Conservation (phyloP, 64 coral and sea anemone species). For the Montipora cactus region DNA sequence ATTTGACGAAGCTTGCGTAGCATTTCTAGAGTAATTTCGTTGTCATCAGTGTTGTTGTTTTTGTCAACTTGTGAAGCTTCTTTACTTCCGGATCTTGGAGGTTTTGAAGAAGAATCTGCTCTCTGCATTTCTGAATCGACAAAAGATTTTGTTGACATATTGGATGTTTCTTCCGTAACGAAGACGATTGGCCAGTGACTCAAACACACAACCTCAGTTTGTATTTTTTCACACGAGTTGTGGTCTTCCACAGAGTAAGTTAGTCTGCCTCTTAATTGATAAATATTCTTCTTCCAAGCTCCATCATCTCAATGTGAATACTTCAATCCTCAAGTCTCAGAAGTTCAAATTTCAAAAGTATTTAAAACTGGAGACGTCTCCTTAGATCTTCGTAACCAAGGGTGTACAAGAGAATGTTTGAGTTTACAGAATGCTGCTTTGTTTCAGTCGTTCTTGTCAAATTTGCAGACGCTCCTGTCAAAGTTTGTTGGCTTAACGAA, state of each 20-base stretch:
- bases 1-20: conserved; percentile 20
- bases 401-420: conserved; percentile 38
- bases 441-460: conserved; percentile 3
- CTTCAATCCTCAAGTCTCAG: background rate
- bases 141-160: background rate
- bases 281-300: background rate
- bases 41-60: background rate
- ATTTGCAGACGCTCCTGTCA: conserved; percentile 12
- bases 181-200: background rate
- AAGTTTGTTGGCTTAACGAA: background rate
- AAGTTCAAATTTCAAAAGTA: background rate
- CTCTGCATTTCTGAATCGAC: background rate
- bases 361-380: background rate
- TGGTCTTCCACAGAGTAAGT: background rate
- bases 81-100: background rate
- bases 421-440: conserved; percentile 7
- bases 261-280: background rate
- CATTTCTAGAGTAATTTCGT: background rate
- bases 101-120: background rate
- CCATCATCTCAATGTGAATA: background rate
- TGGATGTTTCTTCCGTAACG: background rate
- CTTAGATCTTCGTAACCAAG: conserved; percentile 8
- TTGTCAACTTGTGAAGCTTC: background rate
- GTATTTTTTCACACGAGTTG: background rate
- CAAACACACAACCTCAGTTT: background rate